Conservation (phyloP, 2,797 vertebrate genomes). For the Tinamus major region DNA sequence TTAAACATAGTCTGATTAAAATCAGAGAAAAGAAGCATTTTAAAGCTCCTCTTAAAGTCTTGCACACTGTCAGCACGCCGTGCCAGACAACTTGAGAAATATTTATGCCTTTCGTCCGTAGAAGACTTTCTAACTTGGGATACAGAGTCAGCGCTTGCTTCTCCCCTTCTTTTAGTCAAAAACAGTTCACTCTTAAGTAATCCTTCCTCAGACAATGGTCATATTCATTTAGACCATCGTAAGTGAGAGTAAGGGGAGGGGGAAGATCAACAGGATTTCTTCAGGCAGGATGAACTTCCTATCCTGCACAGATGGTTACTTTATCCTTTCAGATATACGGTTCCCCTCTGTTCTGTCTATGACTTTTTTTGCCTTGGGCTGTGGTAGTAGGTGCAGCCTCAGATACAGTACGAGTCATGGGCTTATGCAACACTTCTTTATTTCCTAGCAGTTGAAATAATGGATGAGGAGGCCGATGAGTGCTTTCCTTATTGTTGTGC, state of each 20-base stretch:
- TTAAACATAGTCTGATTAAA: not conserved
- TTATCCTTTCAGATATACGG: not conserved
- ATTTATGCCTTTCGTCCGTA: not conserved
- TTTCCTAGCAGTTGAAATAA: not conserved
- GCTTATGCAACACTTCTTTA: not conserved
- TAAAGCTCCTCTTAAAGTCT: not conserved
- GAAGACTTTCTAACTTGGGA: not conserved
- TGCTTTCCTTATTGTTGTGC: not conserved
- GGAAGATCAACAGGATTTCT: not conserved
- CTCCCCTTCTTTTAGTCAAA: not conserved
- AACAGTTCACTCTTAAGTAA: not conserved
- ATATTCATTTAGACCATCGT: not conserved
- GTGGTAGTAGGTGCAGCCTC: not conserved
- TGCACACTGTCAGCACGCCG: not conserved
- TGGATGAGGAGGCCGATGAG: not conserved
- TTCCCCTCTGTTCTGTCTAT: not conserved
- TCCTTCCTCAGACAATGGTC: not conserved
- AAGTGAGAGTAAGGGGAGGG: not conserved
- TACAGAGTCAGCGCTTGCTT: not conserved
- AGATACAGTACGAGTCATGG: not conserved
- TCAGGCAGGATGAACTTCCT: not conserved
- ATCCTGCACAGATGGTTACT: not conserved
- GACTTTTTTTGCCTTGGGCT: not conserved
- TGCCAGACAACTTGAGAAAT: not conserved
- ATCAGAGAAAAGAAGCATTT: not conserved